Percentiles rank a stretch among this genome's conserved stretches.
Evolutionary conservation across 2,888 invertebrate species (phyloP).

Genomic region (Tipula helvola): DNA sequence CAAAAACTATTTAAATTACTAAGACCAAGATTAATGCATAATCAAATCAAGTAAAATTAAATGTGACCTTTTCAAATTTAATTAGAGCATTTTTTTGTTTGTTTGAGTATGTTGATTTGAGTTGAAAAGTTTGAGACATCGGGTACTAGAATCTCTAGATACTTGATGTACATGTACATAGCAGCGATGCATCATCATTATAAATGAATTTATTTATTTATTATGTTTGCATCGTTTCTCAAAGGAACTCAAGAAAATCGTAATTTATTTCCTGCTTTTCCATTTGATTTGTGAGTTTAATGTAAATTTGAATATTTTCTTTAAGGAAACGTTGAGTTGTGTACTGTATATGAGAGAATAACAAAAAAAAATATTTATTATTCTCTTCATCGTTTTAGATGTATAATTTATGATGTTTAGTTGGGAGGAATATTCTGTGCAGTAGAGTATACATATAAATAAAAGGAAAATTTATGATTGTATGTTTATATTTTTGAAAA

Average conservation of each 20-base stretch:
- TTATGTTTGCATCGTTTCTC: not conserved
- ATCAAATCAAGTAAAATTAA: not conserved
- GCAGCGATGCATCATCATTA: not conserved
- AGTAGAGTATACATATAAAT: not conserved
- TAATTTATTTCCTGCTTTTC: not conserved
- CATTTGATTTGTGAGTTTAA: not conserved
- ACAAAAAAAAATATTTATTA: not conserved
- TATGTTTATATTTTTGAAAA: not conserved
- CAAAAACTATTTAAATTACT: not conserved
- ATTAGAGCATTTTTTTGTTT: not conserved
- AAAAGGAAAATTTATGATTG: not conserved
- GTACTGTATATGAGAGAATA: not conserved
- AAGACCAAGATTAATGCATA: not conserved
- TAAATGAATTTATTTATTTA: not conserved
- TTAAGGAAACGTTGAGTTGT: not conserved
- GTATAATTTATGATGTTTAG: not conserved
- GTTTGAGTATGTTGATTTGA: not conserved
- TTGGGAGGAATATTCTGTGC: not conserved
- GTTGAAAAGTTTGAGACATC: not conserved
- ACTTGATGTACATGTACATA: not conserved
- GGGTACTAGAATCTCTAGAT: not conserved
- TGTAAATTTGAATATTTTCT: not conserved
- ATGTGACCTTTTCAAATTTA: not conserved
- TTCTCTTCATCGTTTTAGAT: not conserved
- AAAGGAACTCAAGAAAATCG: not conserved